A percentile compares a stretch with the other conserved stretches of the same genome.
Conservation (phyloP, 2,113 vertebrate species). For the Acrocephalus kingi region DNA sequence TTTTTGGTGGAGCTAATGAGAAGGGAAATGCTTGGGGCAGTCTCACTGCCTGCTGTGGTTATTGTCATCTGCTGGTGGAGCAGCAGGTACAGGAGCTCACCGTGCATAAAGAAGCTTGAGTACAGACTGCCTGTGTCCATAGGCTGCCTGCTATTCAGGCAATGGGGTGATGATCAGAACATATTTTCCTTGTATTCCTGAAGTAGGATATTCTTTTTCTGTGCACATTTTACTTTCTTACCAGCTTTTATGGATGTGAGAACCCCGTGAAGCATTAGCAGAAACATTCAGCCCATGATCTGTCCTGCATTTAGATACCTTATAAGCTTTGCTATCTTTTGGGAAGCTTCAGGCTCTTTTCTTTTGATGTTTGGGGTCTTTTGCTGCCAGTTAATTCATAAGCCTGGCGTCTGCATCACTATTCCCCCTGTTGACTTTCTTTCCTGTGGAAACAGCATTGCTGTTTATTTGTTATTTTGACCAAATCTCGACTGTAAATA, state of each 20-base stretch:
- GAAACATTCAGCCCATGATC: background rate
- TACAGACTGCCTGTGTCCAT: accelerated
- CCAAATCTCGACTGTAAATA: background rate
- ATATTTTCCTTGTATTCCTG: background rate
- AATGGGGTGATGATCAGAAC: background rate
- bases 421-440: background rate
- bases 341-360: background rate
- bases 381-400: background rate
- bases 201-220: background rate
- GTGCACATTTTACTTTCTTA: background rate
- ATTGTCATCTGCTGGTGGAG: background rate
- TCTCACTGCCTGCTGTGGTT: background rate
- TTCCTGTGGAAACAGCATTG: background rate
- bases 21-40: background rate
- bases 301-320: background rate
- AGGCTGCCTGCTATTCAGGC: background rate
- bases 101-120: accelerated
- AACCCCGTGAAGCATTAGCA: background rate
- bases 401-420: background rate
- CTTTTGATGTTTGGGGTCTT: background rate
- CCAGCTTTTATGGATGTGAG: background rate
- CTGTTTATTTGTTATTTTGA: constrained; percentile 6
- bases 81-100: background rate
- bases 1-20: background rate
- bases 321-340: background rate